Base-by-base conservation (phyloP, 2,797 vertebrate genomes). In the Microcaecilia unicolor region DNA sequence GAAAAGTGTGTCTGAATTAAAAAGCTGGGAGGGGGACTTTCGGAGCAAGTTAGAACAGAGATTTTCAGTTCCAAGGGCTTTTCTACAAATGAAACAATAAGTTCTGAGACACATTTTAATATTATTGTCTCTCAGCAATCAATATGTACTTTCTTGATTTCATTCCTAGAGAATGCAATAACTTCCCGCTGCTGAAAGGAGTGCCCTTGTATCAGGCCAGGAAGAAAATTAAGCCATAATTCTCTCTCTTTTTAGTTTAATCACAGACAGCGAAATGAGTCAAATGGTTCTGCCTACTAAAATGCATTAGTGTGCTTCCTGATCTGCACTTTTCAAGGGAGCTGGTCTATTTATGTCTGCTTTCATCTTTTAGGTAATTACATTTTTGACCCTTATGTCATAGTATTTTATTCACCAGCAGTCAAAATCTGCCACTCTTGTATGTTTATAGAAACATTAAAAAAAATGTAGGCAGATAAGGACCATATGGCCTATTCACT, bases 151-250 rank as follows among this genome's bases (percentile, higher is more conserved):
- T 38, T 46, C 20, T 24, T 41, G 15, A 5, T 26, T 5, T 2
- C 7, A 7, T 34, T 29, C 42, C 19, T 47, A 19, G 19, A 26
- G 39, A 65, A 55, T 2, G 4, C 5, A 41, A 5, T 18, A 45
- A 28, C 12, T 27, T 3, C 12, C 41, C 12, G 25, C 24, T 23
- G 22, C 15, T 43, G 24, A 15, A 55, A 49, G 15, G 19, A 37
- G 20, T 2, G 19, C 25, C 13, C 19, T 49, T 43, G n/a, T 19
- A 11, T 22, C 14, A 25, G 27, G 41, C 7, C 9, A 11, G 15
- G 19, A 52, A 13, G 15, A 63, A 51, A 48, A 57, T 36, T 24
- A 55, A 38, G 34, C 10, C 9, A 10, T 31, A 50, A 23, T 13
- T 40, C 22, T 37, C n/a, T n/a, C 3, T 28, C 18, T 15, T 30